These are phyloP conservation scores for Osmerus eperlanus DNA, from an alignment of 2,113 vertebrate species.

Conservation along the genomic window DNA sequence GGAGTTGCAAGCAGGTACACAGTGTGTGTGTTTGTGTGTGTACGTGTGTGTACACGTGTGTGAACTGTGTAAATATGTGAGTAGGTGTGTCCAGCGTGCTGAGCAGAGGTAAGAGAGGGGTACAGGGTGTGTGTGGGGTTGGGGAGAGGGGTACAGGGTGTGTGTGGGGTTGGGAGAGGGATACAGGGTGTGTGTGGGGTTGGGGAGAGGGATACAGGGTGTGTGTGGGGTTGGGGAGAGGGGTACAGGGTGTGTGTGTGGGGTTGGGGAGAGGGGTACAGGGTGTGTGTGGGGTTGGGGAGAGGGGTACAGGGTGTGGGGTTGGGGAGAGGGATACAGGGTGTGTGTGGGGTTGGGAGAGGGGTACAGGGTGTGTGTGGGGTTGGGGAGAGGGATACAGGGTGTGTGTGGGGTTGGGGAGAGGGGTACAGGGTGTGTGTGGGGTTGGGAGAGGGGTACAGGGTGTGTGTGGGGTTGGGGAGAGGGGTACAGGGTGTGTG, in stretches of 20 bases:
- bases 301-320: no score
- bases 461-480: no score
- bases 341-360: no score
- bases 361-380: no score
- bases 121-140: background rate
- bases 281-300: background rate
- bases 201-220: no score
- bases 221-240: no score
- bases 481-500: conserved; percentile 2
- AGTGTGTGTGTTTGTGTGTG: background rate
- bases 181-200: background rate
- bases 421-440: background rate
- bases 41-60: background rate
- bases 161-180: background rate
- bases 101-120: no score
- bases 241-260: conserved; percentile 2
- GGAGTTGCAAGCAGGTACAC: background rate
- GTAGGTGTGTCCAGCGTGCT: conserved; percentile 1
- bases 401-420: conserved; percentile 1
- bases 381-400: no score
- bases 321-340: no score
- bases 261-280: background rate
- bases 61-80: background rate
- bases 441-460: no score
- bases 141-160: background rate